phyloP scores from a whole-genome alignment of 2,113 vertebrate species.

The Conger conger region DNA sequence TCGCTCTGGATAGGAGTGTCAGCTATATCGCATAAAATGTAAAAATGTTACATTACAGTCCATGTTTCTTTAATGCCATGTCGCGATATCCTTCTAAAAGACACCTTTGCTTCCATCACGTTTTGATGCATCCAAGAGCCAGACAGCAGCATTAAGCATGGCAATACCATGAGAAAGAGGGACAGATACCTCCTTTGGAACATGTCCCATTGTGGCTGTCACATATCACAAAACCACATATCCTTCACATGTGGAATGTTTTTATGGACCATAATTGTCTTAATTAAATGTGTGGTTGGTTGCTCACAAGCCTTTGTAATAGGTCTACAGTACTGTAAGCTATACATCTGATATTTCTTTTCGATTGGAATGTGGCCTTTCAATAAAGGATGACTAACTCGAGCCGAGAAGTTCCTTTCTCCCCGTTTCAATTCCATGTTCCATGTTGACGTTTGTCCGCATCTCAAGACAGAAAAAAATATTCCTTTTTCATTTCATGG shows the following conservation, averaged over 20 bases:
- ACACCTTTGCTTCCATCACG: not conserved
- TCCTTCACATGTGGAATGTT: constrained; percentile 25
- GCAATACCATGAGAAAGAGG: not conserved
- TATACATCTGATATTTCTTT: not conserved
- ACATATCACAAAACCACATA: not conserved
- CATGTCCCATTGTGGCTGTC: not conserved
- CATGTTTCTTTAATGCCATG: too few relatives aligned
- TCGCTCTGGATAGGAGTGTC: too few relatives aligned
- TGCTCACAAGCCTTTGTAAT: constrained; percentile 8
- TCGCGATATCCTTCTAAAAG: too few relatives aligned
- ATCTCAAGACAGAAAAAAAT: constrained; percentile 13
- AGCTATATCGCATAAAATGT: too few relatives aligned
- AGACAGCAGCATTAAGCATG: not conserved
- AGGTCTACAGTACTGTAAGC: constrained; percentile 1
- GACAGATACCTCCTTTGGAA: not conserved
- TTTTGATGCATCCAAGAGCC: not conserved
- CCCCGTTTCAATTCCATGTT: constrained; percentile 13
- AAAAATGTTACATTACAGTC: too few relatives aligned
- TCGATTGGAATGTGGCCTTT: not conserved
- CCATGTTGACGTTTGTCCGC: not conserved
- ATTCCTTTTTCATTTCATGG: constrained; percentile 15
- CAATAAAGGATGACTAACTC: constrained; percentile 13
- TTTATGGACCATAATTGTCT: constrained; percentile 12
- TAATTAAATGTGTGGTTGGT: constrained; percentile 18
- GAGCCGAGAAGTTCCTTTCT: not conserved